phyloP scores from a whole-genome alignment of 1,140 invertebrate genomes.

The Trachelipus rathkii region DNA sequence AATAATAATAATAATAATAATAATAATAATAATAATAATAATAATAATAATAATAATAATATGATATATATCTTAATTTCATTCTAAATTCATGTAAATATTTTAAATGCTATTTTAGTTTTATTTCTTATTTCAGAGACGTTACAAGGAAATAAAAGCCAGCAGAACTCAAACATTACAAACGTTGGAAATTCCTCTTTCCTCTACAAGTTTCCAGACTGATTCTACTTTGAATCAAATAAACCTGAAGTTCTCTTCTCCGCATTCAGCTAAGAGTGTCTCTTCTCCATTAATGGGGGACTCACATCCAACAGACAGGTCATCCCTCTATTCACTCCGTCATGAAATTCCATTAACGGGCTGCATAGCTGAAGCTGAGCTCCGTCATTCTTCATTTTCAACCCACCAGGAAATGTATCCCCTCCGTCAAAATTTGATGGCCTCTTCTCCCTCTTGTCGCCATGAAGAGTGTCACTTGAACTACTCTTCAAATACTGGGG shows the following conservation, averaged over 20 bases:
- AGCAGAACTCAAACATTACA: not conserved
- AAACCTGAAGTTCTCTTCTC: slow-evolving; percentile 9
- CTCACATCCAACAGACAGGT: not conserved
- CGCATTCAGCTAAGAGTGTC: not conserved
- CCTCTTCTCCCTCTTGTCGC: not conserved
- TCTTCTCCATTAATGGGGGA: not conserved
- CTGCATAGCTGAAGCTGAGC: not conserved
- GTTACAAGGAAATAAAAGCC: not conserved
- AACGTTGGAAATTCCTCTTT: not conserved
- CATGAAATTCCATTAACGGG: not conserved
- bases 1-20: too few relatives aligned
- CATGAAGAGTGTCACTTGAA: not conserved
- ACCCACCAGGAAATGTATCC: not conserved
- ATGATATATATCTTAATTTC: too few relatives aligned
- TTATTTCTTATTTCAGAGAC: not conserved
- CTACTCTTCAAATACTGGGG: not conserved
- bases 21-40: too few relatives aligned
- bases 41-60: not conserved
- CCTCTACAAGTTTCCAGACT: not conserved
- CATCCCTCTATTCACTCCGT: not conserved
- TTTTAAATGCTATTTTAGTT: too few relatives aligned
- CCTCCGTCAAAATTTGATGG: not conserved
- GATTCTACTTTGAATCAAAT: not conserved
- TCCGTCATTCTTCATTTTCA: not conserved
- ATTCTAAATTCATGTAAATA: too few relatives aligned